Percentiles rank a stretch among this genome's conserved stretches.
phyloP scores from a whole-genome alignment of 2,113 vertebrate genomes.

The Catharus bicknelli region DNA sequence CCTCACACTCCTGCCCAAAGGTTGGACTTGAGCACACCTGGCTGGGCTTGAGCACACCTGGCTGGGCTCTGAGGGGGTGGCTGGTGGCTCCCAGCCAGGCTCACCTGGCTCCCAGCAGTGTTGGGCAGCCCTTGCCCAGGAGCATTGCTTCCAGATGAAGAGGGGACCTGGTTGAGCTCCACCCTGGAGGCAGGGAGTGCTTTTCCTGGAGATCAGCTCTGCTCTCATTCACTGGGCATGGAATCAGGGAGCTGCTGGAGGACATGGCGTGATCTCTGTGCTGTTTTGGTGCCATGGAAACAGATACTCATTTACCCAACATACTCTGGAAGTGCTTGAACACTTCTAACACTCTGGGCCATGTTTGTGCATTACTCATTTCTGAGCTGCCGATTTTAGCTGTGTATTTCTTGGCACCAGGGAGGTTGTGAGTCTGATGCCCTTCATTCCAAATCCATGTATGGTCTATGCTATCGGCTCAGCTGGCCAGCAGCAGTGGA shows the following conservation, averaged over 20 bases:
- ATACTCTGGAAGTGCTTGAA: constrained; percentile 5
- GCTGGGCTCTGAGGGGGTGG: accelerated
- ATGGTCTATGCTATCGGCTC: constrained; percentile 44
- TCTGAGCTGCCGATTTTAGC: constrained; percentile 55
- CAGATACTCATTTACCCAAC: constrained; percentile 50
- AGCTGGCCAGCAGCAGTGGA: background rate
- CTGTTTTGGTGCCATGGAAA: constrained; percentile 55
- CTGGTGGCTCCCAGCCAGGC: background rate
- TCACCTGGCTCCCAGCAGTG: background rate
- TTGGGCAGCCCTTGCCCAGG: accelerated
- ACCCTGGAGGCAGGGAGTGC: background rate
- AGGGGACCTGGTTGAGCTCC: accelerated
- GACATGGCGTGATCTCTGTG: background rate
- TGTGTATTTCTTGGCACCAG: constrained; percentile 62
- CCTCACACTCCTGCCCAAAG: background rate
- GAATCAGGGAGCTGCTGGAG: background rate
- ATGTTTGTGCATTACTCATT: constrained; percentile 61
- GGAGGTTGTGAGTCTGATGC: background rate
- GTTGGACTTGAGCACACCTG: background rate
- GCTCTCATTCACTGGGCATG: background rate
- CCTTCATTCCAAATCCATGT: constrained; percentile 74
- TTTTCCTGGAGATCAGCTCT: background rate
- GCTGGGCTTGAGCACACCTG: background rate
- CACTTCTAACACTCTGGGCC: background rate
- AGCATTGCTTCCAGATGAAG: accelerated